Base-by-base conservation (phyloP, 2,888 invertebrate species). In the Tachina fera region DNA sequence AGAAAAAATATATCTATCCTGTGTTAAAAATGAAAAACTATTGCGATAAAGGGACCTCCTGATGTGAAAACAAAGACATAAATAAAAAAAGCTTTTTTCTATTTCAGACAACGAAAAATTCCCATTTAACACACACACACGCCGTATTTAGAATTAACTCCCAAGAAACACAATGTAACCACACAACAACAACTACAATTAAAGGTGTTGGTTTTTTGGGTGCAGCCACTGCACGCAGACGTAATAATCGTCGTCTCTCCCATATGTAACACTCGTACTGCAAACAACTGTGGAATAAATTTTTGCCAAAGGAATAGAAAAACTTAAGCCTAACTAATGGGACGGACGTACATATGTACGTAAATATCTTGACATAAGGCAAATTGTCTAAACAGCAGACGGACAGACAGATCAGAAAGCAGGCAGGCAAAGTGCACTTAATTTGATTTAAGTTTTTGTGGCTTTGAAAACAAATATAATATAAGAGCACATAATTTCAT, bases 221-320 rank as follows among this genome's bases (percentile, higher is more conserved):
- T 83, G 83, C 83, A 83, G 83, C 78, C 68, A 79, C 60, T 81
- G 75, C 75, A 75, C 77, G 77, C 77, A 77, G 77, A 76, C 83
- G 83, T 71, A 76, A 72, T 72, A 65, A 61, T 67, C 60, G 68
- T 78, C 45, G 68, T 78, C 45, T 76, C 49, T 79, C 49, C 45
- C 79, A 79, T 60, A 68, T 51, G 65, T 63, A 56, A 43, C 47
- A 61, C 14, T 49, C 31, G 63, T 58, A 71, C 43, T 31, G 9
- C 41, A 51, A 39, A 51, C 19, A 56, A 70, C 53, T 71, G 22
- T 71, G 45, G 53, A 56, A 56, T 53, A 70, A 14, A 56, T n/a
- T 70, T 41, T 51, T 8, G 16, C 16, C 11, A 22, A 43, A 75
- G 51, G 22, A 22, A 63, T 63, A 51, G 31, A 1, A 22, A 56